Evolutionary conservation across 1,140 invertebrate species (phyloP).

Genomic region (Penaeus japonicus): DNA sequence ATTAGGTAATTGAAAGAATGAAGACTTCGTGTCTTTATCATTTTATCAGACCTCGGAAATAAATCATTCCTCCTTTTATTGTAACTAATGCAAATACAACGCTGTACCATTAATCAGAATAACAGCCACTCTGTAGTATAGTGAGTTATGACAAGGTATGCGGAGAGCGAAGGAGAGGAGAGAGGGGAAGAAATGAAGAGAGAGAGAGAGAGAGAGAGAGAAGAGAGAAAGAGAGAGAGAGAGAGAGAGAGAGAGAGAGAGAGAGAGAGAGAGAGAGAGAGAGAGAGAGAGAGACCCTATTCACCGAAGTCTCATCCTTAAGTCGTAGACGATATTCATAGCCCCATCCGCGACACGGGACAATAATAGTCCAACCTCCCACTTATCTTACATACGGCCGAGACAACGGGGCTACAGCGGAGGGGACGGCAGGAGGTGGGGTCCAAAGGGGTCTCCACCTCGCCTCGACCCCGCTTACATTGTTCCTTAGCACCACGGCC

Average conservation of each 20-base stretch:
- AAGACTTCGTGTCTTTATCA: too few relatives aligned
- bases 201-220: too few relatives aligned
- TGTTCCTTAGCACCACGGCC: not conserved
- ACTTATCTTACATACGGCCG: slow-evolving; percentile 40
- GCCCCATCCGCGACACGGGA: slow-evolving; percentile 38
- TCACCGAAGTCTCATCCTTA: slow-evolving; percentile 17
- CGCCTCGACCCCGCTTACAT: not conserved
- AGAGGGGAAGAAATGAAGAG: not conserved
- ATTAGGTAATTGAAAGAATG: too few relatives aligned
- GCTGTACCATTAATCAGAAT: too few relatives aligned
- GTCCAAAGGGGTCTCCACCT: not conserved
- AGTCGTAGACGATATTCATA: slow-evolving; percentile 44
- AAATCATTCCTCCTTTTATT: too few relatives aligned
- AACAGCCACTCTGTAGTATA: too few relatives aligned
- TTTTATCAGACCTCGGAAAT: too few relatives aligned
- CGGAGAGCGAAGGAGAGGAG: not conserved
- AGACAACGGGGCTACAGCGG: slow-evolving; percentile 20
- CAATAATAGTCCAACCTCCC: slow-evolving; percentile 45
- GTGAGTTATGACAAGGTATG: too few relatives aligned
- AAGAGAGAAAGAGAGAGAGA: not conserved
- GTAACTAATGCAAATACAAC: too few relatives aligned
- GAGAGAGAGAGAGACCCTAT: not conserved
- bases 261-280: not conserved
- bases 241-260: not conserved
- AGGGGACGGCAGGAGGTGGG: too few relatives aligned